Evolutionary conservation across 2,797 vertebrate genomes (phyloP).

Genomic region (Odontamblyopus rebecca): DNA sequence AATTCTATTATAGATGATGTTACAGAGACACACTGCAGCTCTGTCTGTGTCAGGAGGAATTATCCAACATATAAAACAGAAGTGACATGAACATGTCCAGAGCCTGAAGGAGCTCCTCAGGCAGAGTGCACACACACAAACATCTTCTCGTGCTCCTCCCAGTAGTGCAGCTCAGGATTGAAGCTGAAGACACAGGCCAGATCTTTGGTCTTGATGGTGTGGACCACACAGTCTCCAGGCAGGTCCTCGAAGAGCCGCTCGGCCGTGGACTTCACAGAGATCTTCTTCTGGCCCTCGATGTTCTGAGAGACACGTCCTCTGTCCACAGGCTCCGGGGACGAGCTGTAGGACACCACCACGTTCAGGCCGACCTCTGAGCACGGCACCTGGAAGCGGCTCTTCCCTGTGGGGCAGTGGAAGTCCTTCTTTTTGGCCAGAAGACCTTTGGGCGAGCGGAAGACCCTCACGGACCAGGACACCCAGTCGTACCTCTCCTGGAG

Average conservation of each 20-base stretch:
- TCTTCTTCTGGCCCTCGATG: conserved; percentile 69
- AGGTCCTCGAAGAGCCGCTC: conserved; percentile 67
- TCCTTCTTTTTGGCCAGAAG: conserved; percentile 62
- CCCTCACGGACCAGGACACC: conserved; percentile 79
- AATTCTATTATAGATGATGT: too few species aligned
- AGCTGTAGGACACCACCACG: conserved; percentile 77
- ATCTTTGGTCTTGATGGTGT: conserved; percentile 71
- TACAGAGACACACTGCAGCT: too few species aligned
- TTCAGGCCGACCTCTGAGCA: conserved; percentile 65
- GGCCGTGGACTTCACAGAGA: conserved; percentile 45
- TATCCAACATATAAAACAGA: neutral
- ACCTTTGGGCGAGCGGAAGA: conserved; percentile 67
- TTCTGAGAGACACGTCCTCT: conserved; percentile 64
- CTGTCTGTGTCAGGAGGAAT: neutral
- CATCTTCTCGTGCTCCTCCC: conserved; percentile 72
- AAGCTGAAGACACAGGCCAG: conserved; percentile 75
- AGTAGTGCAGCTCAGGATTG: conserved; percentile 74
- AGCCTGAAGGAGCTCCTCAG: conserved; percentile 35
- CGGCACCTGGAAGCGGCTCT: conserved; percentile 74
- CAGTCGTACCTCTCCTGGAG: conserved; percentile 78
- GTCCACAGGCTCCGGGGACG: conserved; percentile 73
- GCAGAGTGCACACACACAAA: conserved; percentile 77
- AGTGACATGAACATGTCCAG: neutral
- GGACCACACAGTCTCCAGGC: conserved; percentile 67
- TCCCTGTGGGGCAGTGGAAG: conserved; percentile 69